These are phyloP conservation scores for Capromys pilorides DNA, from an alignment of 2,797 vertebrate species.

Conservation along the genomic window DNA sequence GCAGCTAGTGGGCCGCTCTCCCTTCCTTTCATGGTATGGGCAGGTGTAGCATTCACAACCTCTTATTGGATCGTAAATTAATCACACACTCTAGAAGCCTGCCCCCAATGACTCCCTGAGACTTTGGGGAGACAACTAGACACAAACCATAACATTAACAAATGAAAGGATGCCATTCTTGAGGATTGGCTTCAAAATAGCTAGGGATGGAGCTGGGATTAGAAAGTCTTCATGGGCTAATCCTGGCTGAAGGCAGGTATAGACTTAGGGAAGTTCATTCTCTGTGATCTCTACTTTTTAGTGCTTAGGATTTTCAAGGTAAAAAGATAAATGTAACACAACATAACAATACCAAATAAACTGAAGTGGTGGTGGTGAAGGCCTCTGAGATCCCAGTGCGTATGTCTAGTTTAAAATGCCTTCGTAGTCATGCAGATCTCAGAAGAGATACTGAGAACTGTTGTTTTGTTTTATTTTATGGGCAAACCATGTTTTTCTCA, in stretches of 20 bases:
- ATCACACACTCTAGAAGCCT: too few species aligned
- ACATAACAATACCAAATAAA: neutral
- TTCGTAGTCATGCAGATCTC: neutral
- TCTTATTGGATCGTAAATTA: too few species aligned
- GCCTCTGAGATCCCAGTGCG: neutral
- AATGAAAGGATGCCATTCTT: conserved; percentile 27
- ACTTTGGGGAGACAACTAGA: too few species aligned
- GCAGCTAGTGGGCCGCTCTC: too few species aligned
- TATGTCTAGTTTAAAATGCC: conserved; percentile 16
- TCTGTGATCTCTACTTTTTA: neutral
- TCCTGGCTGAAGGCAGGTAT: neutral
- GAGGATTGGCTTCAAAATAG: conserved; percentile 45
- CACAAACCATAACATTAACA: neutral
- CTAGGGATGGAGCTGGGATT: neutral
- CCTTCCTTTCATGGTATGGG: too few species aligned
- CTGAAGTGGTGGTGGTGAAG: neutral
- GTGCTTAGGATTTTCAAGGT: neutral
- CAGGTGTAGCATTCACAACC: too few species aligned
- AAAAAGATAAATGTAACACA: conserved; percentile 4
- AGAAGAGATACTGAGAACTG: neutral
- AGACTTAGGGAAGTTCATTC: neutral
- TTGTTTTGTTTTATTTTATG: neutral
- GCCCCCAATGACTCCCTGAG: too few species aligned
- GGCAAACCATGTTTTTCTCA: neutral
- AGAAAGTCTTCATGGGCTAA: neutral